These are phyloP conservation scores for Macrotis lagotis DNA, from an alignment of 2,113 vertebrate species.

Conservation along the genomic window DNA sequence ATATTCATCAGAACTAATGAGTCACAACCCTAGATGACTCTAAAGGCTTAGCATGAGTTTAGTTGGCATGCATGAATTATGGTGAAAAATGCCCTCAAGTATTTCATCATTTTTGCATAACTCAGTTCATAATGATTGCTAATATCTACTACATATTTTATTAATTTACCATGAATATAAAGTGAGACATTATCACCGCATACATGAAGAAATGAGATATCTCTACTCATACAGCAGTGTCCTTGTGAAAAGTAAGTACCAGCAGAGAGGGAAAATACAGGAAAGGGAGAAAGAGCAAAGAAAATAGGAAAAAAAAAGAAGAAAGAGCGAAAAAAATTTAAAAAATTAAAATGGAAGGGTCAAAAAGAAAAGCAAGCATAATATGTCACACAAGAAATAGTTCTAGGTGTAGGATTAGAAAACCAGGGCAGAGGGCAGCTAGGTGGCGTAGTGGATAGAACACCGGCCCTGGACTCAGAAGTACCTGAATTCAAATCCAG, in stretches of 20 bases:
- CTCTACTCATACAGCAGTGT: slow-evolving; percentile 44
- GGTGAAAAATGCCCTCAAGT: slow-evolving; percentile 77
- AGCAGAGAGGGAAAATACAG: not conserved
- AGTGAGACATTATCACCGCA: slow-evolving; percentile 70
- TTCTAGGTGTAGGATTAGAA: not conserved
- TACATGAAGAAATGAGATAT: slow-evolving; percentile 68
- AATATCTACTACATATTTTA: slow-evolving; percentile 81
- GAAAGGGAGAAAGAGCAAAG: not conserved
- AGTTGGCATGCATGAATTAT: slow-evolving; percentile 67
- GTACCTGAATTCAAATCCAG: too few species aligned
- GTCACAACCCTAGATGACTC: slow-evolving; percentile 45
- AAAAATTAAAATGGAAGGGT: not conserved
- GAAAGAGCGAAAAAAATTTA: not conserved
- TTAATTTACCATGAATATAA: slow-evolving; percentile 81
- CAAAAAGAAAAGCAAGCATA: not conserved
- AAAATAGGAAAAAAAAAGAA: slow-evolving; percentile 28
- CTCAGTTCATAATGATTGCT: slow-evolving; percentile 75
- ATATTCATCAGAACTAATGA: slow-evolving; percentile 35
- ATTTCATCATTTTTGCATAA: slow-evolving; percentile 65
- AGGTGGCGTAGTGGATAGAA: too few species aligned
- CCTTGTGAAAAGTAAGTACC: not conserved
- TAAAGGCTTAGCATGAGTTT: slow-evolving; percentile 60
- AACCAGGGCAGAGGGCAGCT: not conserved
- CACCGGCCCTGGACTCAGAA: too few species aligned
- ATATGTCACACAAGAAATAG: not conserved